Evolutionary conservation across 2,888 invertebrate species (phyloP).

Genomic region (Stomorhina lunata): DNA sequence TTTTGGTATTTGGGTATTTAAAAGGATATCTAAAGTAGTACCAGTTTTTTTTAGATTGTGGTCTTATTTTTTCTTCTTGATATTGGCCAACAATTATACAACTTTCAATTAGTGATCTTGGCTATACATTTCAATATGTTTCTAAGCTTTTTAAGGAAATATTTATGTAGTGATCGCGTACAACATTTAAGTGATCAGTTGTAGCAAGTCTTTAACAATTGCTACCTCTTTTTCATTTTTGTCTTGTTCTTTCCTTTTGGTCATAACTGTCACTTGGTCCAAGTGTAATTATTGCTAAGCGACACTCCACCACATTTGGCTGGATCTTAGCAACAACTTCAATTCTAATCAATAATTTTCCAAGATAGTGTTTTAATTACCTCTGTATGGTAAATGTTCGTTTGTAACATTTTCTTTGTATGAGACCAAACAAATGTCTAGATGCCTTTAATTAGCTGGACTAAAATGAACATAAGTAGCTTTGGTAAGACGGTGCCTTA

Average conservation of each 20-base stretch:
- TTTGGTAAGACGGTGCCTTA: slow-evolving; percentile 55
- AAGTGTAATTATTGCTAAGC: slow-evolving; percentile 69
- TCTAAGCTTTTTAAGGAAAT: slow-evolving; percentile 13
- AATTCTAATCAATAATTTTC: slow-evolving; percentile 5
- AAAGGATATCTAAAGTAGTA: slow-evolving; percentile 18
- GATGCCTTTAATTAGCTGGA: slow-evolving; percentile 51
- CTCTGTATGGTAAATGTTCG: neutral
- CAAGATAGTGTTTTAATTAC: slow-evolving; percentile 26
- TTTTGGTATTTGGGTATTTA: slow-evolving; percentile 24
- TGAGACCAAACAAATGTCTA: slow-evolving; percentile 33
- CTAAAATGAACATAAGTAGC: slow-evolving; percentile 26
- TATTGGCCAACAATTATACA: slow-evolving; percentile 13
- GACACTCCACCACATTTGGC: slow-evolving; percentile 65
- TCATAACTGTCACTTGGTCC: slow-evolving; percentile 64
- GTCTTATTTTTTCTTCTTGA: neutral
- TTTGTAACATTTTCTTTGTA: neutral
- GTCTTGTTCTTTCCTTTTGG: neutral
- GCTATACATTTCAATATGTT: slow-evolving; percentile 31
- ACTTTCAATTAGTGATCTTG: slow-evolving; percentile 46
- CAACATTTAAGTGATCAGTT: neutral
- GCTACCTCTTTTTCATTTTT: neutral
- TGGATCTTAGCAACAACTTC: no score
- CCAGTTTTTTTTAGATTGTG: slow-evolving; percentile 22
- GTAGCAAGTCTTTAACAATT: neutral
- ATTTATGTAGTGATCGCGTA: no score